A percentile compares a stretch with the other conserved stretches of the same genome.
Conservation (phyloP, 2,888 invertebrate genomes). For the Microplitis deprimator region DNA sequence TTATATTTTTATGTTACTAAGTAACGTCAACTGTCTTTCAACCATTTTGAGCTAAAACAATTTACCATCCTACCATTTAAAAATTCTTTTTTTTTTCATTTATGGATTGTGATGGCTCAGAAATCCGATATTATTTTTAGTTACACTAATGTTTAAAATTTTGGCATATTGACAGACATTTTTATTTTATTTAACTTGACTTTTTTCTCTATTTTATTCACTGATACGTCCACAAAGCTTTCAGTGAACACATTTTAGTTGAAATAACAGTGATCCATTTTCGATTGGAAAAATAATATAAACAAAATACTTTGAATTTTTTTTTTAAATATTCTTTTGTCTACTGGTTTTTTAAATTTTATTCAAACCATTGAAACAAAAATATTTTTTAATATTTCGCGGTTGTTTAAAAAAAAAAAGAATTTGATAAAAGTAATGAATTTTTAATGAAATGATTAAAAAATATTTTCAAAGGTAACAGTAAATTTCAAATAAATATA, state of each 20-base stretch:
- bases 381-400: too few species aligned
- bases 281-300: neutral
- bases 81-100: neutral
- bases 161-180: constrained; percentile 19
- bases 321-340: too few species aligned
- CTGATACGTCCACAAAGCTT: constrained; percentile 1
- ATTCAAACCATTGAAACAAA: too few species aligned
- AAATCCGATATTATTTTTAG: constrained; percentile 2
- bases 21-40: neutral
- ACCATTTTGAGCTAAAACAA: neutral
- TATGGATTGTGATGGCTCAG: neutral
- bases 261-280: constrained; percentile 12
- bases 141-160: neutral
- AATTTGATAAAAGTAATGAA: too few species aligned
- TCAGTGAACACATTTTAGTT: constrained; percentile 7
- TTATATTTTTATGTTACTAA: neutral
- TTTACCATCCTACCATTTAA: neutral
- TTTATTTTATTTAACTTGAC: neutral
- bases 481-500: too few species aligned
- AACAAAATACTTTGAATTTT: too few species aligned
- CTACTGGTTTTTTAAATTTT: too few species aligned
- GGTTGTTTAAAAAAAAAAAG: too few species aligned
- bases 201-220: neutral
- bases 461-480: too few species aligned
- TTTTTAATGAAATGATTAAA: too few species aligned